Conservation (phyloP, 2,797 vertebrate species). For the Helarctos malayanus region DNA sequence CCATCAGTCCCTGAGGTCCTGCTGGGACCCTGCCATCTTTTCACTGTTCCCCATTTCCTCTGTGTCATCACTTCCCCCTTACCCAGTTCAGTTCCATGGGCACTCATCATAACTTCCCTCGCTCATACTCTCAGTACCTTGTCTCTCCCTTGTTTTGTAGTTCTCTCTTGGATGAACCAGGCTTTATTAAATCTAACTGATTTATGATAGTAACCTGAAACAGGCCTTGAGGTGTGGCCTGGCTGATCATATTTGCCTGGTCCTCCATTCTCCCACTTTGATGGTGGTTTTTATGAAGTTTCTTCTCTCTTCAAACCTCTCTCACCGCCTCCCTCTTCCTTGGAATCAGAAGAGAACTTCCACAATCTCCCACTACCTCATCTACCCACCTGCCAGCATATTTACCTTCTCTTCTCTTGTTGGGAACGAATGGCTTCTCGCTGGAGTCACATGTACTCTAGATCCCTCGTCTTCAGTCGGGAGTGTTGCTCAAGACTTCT, state of each 20-base stretch:
- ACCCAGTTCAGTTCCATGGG: not conserved
- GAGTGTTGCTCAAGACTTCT: not conserved
- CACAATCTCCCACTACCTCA: not conserved
- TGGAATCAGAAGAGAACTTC: not conserved
- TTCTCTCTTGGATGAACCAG: not conserved
- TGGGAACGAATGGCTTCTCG: not conserved
- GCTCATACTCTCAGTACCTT: not conserved
- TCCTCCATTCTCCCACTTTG: not conserved
- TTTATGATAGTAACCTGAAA: not conserved
- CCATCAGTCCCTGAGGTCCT: not conserved
- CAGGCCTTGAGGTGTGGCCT: too few species aligned
- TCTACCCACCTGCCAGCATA: not conserved
- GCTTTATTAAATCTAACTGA: not conserved
- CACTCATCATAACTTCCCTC: not conserved
- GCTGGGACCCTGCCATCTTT: not conserved
- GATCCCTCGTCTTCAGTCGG: not conserved
- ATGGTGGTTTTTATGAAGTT: not conserved
- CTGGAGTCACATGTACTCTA: not conserved
- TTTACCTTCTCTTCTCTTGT: not conserved
- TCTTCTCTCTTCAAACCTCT: not conserved
- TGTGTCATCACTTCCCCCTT: not conserved
- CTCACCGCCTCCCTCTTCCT: not conserved
- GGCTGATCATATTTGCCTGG: not conserved
- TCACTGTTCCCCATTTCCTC: not conserved
- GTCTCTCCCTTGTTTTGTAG: not conserved